Conservation (phyloP, 2,113 vertebrate genomes). For the Nycticryphes semicollaris region DNA sequence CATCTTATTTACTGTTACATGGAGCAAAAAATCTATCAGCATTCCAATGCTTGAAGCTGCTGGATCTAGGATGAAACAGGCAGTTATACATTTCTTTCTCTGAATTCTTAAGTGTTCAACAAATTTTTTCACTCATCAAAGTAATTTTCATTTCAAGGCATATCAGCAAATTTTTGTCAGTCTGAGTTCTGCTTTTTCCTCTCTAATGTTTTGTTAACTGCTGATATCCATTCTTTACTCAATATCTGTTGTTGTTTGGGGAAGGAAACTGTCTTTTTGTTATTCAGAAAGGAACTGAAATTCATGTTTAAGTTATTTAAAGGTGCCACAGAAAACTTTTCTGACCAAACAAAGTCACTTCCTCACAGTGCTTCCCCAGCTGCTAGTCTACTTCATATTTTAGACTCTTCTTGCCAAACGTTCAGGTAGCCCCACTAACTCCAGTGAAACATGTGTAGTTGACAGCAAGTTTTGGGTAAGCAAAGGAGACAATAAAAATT, state of each 20-base stretch:
- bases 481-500: background rate
- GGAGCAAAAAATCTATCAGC: background rate
- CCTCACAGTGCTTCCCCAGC: background rate
- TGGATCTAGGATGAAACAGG: background rate
- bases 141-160: background rate
- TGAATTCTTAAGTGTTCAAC: background rate
- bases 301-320: background rate
- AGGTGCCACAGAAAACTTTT: background rate
- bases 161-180: background rate
- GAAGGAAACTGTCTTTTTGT: background rate
- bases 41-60: background rate
- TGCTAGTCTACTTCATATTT: background rate
- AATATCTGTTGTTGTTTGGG: background rate
- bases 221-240: background rate
- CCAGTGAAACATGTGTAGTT: background rate
- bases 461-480: background rate
- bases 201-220: background rate
- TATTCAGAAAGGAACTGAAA: background rate
- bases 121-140: background rate
- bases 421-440: background rate
- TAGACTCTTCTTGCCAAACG: background rate
- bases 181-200: background rate
- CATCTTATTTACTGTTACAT: background rate
- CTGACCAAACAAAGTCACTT: background rate
- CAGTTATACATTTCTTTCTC: background rate